Base-by-base conservation (phyloP, 30 jellyfish, hydroid and myxozoan genomes). In the Rhopilema esculentum region DNA sequence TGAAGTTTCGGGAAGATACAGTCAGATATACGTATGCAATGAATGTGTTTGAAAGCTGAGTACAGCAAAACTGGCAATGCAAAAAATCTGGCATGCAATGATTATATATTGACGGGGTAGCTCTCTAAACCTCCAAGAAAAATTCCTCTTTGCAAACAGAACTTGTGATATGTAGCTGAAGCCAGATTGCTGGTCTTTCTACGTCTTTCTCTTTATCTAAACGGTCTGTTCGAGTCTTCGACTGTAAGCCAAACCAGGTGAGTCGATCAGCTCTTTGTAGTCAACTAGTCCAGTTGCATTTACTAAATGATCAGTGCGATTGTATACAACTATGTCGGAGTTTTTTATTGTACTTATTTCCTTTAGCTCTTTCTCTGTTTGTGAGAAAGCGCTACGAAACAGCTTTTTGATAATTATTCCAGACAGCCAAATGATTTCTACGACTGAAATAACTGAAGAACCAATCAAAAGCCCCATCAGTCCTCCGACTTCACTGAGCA, bases 401-500 rank as follows among this genome's bases (percentile, higher is more conserved):
- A 28, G 32, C 32, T 57, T 57, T 57, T 51, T 70, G 26, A 57
- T 24, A 15, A 75, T 48, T 48, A 63, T 23, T 70, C 75, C 86
- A 24, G 24, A 84, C 68, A 84, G 29, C 87, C 92, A 84, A 16
- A 71, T 16, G 77, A 84, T 51, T 33, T 84, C 92, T 49, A 64
- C 92, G 68, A 70, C 31, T 0, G 92, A 66, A 24, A 84, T 53
- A 25, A 70, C 66, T 0, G 92, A 84, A 1, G 86, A 57, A 4
- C 92, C 92, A 22, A 84, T 53, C 23, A 72, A 52, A 6, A 84
- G 79, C 18, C 92, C 92, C 81, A 72, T 72, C 49, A 84, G 70
- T 15, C 92, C 92, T 1, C 92, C 92, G 30, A 84, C 29, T 4
- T 72, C 86, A 62, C 92, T 72, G n/a, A 72, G 24, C 67, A 84